Evolutionary conservation across 1,140 invertebrate genomes (phyloP), one percentile per base, ranked within the genome.

Genomic region (Bombyx mandarina): DNA sequence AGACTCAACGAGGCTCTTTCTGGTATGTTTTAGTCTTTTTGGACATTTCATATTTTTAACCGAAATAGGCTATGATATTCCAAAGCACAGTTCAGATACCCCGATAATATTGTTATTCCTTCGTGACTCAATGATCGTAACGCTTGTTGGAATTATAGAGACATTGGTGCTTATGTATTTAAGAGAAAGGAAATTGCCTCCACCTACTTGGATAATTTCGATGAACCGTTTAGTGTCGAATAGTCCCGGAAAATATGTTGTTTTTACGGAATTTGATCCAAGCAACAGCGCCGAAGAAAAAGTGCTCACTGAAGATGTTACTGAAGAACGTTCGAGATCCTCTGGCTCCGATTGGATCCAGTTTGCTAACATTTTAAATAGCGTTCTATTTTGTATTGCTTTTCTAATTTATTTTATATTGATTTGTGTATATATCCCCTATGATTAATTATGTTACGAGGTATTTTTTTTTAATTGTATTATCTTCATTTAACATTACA

Each of bases 241-340:
- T 45, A 77, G 80, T 2, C 77, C 82, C 1, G 83, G 69, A n/a
- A 79, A 75, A 57, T 86, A 86, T 51, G 77, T 82, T 0, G 61
- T 86, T 4, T 83, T 86, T 59, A 82, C 79, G 6, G 83, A 86
- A 56, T 82, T 86, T 45, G 83, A 86, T 57, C 75, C 82, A 0
- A 76, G 63, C 45, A 67, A 79, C 22, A 42, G 54, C 6, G 43
- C 60, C 7, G 76, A 82, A 18, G 62, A 70, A 6, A 82, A 77
- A 62, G 54, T 47, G 1, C 57, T 78, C 6, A 55, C 71, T 2
- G 82, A 82, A 49, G 73, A 74, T 8, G 54, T 42, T 8, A 48
- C 7, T 49, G 26, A 47, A n/a, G 54, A 46, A 43, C 8, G n/a
- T 1, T 8, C 26, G 2, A 56, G 49, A 8, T 35, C 26, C 2